Percentiles rank a stretch among this genome's conserved stretches.
These are phyloP conservation scores for Melanargia galathea DNA, from an alignment of 2,888 invertebrate genomes.

Conservation along the genomic window DNA sequence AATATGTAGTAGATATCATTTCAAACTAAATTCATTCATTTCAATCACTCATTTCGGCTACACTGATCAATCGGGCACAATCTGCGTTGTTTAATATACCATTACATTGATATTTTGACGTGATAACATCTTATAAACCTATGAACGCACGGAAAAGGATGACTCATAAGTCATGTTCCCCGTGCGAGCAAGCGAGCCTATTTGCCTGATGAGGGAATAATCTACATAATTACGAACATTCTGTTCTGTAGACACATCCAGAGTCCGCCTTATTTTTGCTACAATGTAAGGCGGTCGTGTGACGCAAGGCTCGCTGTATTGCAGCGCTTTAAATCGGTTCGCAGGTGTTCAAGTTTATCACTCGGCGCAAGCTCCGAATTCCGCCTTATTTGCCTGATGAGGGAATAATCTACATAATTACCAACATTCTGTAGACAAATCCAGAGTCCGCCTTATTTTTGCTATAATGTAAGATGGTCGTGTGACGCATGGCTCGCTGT, in stretches of 20 bases:
- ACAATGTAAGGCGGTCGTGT: background rate
- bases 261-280: constrained; percentile 40
- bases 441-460: constrained; percentile 40
- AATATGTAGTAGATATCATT: too few species aligned
- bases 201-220: constrained; percentile 40
- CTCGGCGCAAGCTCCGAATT: constrained; percentile 35
- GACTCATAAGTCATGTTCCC: too few species aligned
- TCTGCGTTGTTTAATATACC: too few species aligned
- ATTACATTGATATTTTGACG: too few species aligned
- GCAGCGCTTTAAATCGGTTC: constrained; percentile 50
- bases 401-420: constrained; percentile 38
- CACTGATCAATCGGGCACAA: too few species aligned
- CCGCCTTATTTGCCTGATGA: constrained; percentile 40
- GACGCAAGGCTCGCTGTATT: constrained; percentile 39
- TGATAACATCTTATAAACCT: too few species aligned
- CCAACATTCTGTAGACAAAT: constrained; percentile 12
- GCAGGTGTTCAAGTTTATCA: constrained; percentile 57
- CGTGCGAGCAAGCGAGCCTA: too few species aligned
- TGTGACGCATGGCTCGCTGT: constrained; percentile 38
- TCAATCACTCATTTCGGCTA: too few species aligned
- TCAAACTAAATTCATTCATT: too few species aligned
- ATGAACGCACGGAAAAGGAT: too few species aligned
- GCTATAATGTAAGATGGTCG: background rate
- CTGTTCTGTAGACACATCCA: background rate
- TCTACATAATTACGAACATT: constrained; percentile 36